Base-by-base conservation (phyloP, 2,888 invertebrate species). In the Parasteatoda lunata region DNA sequence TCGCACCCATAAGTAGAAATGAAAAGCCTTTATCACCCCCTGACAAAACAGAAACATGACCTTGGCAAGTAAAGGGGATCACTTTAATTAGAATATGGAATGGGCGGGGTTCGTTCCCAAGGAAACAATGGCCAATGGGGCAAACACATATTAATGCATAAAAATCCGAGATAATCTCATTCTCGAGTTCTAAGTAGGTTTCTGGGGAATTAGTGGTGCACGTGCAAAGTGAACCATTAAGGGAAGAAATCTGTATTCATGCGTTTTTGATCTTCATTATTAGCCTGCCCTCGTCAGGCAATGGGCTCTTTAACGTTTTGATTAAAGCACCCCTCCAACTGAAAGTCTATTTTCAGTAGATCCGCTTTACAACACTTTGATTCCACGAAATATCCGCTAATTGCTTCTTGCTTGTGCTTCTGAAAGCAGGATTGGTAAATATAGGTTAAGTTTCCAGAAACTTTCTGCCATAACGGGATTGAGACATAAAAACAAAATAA, bases 31-130 rank as follows among this genome's bases (percentile, higher is more conserved):
- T 68, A 15, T 68, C 8, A 30, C 30, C 9, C 66, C 66, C 66
- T 64, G n/a, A 51, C 47, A 77, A 77, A 66, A 66, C 52, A 49
- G 72, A 79, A 79, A 65, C 51, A 72, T 52, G 68, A 59, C 83
- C 77, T 82, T 76, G 76, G 59, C 45, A 30, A 8, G 59, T 8
- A 11, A 59, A 15, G 45, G 13, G 45, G 49, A 73, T 51, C 47
- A 69, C 75, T 77, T 68, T 79, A 85, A 85, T 85, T 85, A 85
- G 79, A 76, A 70, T 76, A 85, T 81, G 65, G 66, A 3, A 76
- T 71, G 85, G 85, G 85, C 76, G 85, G 79, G 80, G 85, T 59
- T 71, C 76, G 85, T 86, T 77, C 85, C 85, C 80, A 76, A 59
- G 85, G 85, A 71, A 77, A 86, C 85, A 77, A 52, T 64, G 64